These are phyloP conservation scores for Pterobdella sp. DNA, from an alignment of 2,888 invertebrate genomes.

Conservation along the genomic window DNA sequence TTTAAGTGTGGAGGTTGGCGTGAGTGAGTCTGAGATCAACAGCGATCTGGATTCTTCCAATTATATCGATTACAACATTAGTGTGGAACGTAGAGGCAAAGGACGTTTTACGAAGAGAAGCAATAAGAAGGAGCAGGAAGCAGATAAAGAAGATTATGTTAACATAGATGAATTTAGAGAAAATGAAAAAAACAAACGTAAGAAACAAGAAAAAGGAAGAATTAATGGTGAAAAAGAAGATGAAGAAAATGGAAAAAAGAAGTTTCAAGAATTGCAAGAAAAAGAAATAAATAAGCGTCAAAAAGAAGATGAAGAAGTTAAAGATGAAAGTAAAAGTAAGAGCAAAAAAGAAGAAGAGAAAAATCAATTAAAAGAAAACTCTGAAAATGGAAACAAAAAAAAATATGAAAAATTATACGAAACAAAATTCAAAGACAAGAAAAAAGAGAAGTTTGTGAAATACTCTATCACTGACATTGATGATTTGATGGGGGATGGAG, in stretches of 20 bases:
- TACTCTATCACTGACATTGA: conserved; percentile 4
- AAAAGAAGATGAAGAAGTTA: neutral
- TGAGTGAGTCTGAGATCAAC: conserved; percentile 11
- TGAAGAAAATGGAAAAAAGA: conserved; percentile 12
- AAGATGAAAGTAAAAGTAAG: neutral
- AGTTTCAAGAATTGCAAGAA: neutral
- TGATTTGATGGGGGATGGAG: neutral
- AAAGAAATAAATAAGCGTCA: neutral
- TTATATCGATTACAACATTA: conserved; percentile 21
- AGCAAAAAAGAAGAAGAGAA: neutral
- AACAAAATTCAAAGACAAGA: conserved; percentile 1
- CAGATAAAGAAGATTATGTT: neutral
- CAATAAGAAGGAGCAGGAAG: neutral
- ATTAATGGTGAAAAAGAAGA: neutral
- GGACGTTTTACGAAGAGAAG: neutral
- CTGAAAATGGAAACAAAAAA: neutral
- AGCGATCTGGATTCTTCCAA: conserved; percentile 20
- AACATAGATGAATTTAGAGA: neutral
- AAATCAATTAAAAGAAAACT: neutral
- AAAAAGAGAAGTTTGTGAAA: neutral
- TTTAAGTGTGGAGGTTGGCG: neutral
- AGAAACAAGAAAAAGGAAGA: neutral
- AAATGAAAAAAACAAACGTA: neutral
- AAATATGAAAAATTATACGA: neutral
- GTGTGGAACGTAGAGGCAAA: neutral